These are phyloP conservation scores for Hirudinaria manillensis DNA, from an alignment of 2,888 invertebrate genomes.

Conservation along the genomic window DNA sequence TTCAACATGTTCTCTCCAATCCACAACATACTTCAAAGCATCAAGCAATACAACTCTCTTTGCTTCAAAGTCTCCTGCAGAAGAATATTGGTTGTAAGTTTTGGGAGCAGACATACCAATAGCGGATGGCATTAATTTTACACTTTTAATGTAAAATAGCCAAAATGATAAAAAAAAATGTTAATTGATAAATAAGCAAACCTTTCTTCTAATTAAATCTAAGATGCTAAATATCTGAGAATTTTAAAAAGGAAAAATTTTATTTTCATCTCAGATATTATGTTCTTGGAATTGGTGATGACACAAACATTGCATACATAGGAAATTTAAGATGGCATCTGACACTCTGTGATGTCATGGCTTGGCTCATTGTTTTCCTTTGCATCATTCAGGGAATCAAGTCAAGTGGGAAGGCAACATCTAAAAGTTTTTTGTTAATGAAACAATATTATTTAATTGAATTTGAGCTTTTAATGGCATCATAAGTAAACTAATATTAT, in stretches of 20 bases:
- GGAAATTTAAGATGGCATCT: constrained; percentile 59
- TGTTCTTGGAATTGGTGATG: constrained; percentile 33
- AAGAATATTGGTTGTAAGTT: constrained; percentile 32
- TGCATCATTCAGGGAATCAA: constrained; percentile 54
- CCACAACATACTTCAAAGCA: not conserved
- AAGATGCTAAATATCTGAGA: not conserved
- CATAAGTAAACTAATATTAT: not conserved
- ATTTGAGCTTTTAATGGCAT: not conserved
- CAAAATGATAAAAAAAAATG: not conserved
- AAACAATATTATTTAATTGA: not conserved
- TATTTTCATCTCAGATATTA: constrained; percentile 27
- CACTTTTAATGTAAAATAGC: too few relatives aligned
- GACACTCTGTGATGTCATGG: constrained; percentile 69
- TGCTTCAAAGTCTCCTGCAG: constrained; percentile 13
- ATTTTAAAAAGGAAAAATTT: not conserved
- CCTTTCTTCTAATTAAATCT: not conserved
- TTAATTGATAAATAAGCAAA: not conserved
- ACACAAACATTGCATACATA: constrained; percentile 37
- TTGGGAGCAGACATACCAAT: not conserved
- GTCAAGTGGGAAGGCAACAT: constrained; percentile 50
- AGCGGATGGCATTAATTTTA: not conserved
- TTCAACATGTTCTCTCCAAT: not conserved
- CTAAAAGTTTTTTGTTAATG: constrained; percentile 1
- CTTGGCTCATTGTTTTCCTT: constrained; percentile 61
- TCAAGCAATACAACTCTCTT: not conserved